Percentiles rank a stretch among this genome's conserved stretches.
These are phyloP conservation scores for Drosophila lacteicornis DNA, from an alignment of 1,140 invertebrate genomes.

Conservation along the genomic window DNA sequence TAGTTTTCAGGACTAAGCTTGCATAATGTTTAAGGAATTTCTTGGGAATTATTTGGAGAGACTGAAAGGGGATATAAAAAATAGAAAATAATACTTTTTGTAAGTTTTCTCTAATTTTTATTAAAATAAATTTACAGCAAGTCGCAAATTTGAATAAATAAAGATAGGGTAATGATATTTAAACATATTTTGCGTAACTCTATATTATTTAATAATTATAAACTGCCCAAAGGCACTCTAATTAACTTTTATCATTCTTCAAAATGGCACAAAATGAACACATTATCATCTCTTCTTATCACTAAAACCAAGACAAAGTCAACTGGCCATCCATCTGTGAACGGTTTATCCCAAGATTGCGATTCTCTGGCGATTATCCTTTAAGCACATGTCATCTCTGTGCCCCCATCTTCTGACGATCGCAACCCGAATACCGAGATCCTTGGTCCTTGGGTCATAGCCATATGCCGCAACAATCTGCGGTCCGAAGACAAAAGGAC, in stretches of 20 bases:
- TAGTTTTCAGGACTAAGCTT: too few relatives aligned
- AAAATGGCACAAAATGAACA: slow-evolving; percentile 5
- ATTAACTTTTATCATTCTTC: not conserved
- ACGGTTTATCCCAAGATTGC: slow-evolving; percentile 38
- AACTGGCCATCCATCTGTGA: slow-evolving; percentile 20
- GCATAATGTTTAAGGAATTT: too few relatives aligned
- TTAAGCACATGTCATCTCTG: slow-evolving; percentile 57
- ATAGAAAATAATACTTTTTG: too few relatives aligned
- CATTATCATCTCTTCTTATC: slow-evolving; percentile 18
- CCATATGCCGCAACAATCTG: slow-evolving; percentile 49
- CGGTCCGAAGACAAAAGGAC: slow-evolving; percentile 33
- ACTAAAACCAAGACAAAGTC: not conserved
- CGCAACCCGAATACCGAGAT: slow-evolving; percentile 31
- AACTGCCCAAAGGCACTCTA: not conserved
- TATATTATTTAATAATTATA: too few relatives aligned
- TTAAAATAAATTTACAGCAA: too few relatives aligned
- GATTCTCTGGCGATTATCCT: slow-evolving; percentile 46
- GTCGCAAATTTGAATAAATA: too few relatives aligned
- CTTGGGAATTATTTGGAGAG: too few relatives aligned
- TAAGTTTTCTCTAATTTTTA: too few relatives aligned
- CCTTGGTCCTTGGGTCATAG: slow-evolving; percentile 45
- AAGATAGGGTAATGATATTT: too few relatives aligned
- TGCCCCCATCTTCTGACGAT: not conserved
- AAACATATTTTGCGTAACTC: too few relatives aligned
- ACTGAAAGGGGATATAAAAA: too few relatives aligned